Base-by-base conservation (phyloP, 2,113 vertebrate genomes). In the Tetrao urogallus region DNA sequence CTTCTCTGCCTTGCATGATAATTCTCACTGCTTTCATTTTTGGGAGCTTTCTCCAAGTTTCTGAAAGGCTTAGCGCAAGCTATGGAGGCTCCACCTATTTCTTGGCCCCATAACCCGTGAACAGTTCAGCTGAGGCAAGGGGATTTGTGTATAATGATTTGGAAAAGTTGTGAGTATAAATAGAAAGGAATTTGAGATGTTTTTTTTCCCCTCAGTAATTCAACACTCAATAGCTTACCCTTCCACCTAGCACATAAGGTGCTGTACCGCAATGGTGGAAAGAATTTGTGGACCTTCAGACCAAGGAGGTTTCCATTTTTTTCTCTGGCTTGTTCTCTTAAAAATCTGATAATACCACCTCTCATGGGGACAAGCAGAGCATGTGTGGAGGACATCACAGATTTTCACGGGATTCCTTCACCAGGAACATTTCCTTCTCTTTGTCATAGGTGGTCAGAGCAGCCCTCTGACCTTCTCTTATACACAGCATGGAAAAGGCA, bases 161-260 rank as follows among this genome's bases (percentile, higher is more conserved):
- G 91, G 80, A 92, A 96, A 95, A 97, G 86, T 92, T 92, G 86
- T 79, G 93, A 82, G 92, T 96, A 96, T 94, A 96, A 97, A 96
- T 96, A 97, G 95, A 88, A 96, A 93, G 92, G 95, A 95, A 97
- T 97, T 95, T 90, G 94, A 93, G 82, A 96, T 92, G 88, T 94
- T 97, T 96, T 94, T 97, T 96, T 96, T 94, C 93, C 92, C 93
- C 79, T 94, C 87, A 69, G 93, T 97, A 96, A 96, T 91, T 95
- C 92, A 93, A 95, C 69, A 88, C 94, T 94, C 96, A 94, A 73
- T 90, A 90, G 90, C 94, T 97, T 96, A 92, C 94, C 94, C 76
- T 96, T 95, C 94, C 70, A 95, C 91, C 47, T 85, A 76, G 94
- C 76, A 60, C 93, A 94, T 94, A 94, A 96, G 94, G 92, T 91